phyloP scores from a whole-genome alignment of 2,888 invertebrate genomes.

The Rhaphigaster nebulosa region DNA sequence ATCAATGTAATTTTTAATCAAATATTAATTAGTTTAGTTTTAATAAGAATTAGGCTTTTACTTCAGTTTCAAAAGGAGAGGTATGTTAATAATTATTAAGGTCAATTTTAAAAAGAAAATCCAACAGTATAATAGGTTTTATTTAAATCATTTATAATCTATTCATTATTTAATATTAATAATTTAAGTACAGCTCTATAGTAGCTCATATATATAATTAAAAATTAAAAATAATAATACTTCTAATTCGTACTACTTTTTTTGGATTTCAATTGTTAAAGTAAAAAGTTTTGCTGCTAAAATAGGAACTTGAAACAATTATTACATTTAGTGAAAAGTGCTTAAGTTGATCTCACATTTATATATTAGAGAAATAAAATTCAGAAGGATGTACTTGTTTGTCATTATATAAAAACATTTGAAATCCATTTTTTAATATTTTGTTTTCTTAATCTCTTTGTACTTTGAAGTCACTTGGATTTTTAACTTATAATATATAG shows the following conservation, averaged over 20 bases:
- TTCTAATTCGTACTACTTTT: constrained; percentile 26
- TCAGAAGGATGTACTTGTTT: constrained; percentile 44
- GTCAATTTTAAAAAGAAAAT: neutral
- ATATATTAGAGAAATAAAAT: constrained; percentile 52
- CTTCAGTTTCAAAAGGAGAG: neutral
- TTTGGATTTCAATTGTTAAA: constrained; percentile 44
- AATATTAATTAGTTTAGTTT: no score
- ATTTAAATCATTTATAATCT: constrained; percentile 48
- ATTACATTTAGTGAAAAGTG: neutral
- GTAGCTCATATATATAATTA: neutral
- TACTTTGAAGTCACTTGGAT: constrained; percentile 50
- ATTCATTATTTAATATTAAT: constrained; percentile 32
- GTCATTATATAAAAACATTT: constrained; percentile 56
- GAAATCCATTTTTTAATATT: constrained; percentile 28
- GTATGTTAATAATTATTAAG: neutral
- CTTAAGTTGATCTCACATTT: neutral
- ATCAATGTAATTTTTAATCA: no score
- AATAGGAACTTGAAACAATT: constrained; percentile 51
- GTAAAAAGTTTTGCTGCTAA: constrained; percentile 22
- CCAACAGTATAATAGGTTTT: constrained; percentile 12
- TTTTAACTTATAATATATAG: neutral
- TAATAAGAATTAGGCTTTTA: neutral
- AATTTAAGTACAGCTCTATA: constrained; percentile 46
- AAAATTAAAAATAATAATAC: constrained; percentile 7
- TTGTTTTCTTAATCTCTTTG: constrained; percentile 51